Evolutionary conservation across 2,888 invertebrate genomes (phyloP).

Genomic region (Halictus quadricinctus): DNA sequence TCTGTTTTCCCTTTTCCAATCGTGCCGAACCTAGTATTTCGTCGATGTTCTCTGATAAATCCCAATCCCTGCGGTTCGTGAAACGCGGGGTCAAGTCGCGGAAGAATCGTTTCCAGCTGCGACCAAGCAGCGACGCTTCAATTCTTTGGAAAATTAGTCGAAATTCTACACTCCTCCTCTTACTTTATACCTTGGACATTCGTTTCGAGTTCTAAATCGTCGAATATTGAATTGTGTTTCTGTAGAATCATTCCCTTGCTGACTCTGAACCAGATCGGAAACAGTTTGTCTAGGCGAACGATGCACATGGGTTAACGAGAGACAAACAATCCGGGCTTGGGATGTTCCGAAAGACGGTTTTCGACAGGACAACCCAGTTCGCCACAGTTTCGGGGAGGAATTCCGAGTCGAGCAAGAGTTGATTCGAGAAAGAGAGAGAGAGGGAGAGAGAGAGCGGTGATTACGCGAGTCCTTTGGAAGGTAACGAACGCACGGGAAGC

Average conservation of each 20-base stretch:
- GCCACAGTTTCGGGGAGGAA: neutral
- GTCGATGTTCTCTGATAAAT: neutral
- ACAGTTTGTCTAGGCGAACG: neutral
- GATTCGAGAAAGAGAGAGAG: neutral
- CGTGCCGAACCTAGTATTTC: neutral
- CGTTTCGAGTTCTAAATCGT: neutral
- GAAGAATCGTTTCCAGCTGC: neutral
- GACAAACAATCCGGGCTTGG: neutral
- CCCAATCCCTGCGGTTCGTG: neutral
- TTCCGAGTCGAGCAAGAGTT: too few relatives aligned
- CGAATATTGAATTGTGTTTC: too few relatives aligned
- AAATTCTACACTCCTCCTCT: neutral
- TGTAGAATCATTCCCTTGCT: neutral
- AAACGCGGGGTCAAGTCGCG: neutral
- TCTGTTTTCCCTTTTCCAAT: neutral
- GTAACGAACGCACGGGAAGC: slow-evolving; percentile 15
- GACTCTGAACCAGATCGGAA: neutral
- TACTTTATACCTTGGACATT: neutral
- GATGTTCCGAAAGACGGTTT: neutral
- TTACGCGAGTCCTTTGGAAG: slow-evolving; percentile 3
- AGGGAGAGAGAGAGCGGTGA: neutral
- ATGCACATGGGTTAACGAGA: neutral
- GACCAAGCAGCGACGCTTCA: neutral
- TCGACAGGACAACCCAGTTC: neutral
- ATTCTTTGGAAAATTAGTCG: neutral